Conservation (phyloP, 2,113 vertebrate species). For the Oceanites oceanicus region DNA sequence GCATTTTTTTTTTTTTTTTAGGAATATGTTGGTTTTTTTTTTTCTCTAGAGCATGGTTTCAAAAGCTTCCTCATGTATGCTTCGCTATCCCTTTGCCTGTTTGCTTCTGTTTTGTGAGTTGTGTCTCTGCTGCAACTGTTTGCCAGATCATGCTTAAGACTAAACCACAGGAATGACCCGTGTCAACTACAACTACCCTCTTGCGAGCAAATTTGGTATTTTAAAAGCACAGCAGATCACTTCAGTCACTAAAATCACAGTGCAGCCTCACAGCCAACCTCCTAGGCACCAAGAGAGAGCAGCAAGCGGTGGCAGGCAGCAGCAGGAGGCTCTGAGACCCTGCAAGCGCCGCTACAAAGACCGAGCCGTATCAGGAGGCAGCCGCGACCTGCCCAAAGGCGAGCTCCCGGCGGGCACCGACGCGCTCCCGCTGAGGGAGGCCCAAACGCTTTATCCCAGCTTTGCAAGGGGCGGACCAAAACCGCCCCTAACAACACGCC, state of each 20-base stretch:
- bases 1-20: background rate
- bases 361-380: fast-evolving
- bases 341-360: fast-evolving
- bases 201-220: fast-evolving
- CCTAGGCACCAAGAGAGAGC: fast-evolving
- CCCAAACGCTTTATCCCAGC: no score
- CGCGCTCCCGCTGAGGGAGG: background rate
- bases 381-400: no score
- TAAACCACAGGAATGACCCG: fast-evolving
- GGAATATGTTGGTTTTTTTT: fast-evolving
- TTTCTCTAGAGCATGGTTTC: fast-evolving
- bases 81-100: background rate
- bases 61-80: background rate
- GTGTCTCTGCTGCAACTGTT: background rate
- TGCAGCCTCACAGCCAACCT: background rate
- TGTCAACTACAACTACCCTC: background rate
- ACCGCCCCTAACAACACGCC: background rate
- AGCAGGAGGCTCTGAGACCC: fast-evolving
- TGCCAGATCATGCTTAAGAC: fast-evolving
- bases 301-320: no score
- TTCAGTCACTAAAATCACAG: no score
- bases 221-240: background rate
- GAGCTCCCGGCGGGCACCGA: background rate
- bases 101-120: background rate
- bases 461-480: background rate